Base-by-base conservation (phyloP, 2,888 invertebrate species). In the Synanthedon andrenaeformis region DNA sequence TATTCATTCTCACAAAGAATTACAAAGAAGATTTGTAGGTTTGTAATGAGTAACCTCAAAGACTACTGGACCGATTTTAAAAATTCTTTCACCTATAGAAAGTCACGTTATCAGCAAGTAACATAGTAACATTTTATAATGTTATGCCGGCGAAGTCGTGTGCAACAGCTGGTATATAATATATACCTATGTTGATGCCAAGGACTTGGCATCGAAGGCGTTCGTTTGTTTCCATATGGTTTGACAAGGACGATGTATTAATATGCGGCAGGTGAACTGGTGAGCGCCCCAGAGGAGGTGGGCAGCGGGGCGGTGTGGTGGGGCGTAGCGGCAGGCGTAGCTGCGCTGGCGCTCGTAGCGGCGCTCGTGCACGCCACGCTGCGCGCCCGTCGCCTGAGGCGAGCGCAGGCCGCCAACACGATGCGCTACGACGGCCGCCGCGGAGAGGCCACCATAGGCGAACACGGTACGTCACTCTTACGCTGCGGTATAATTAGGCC, bases 371-470 rank as follows among this genome's bases (percentile, higher is more conserved):
- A 93, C 70, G 74, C 85, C 57, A 83, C 91, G 54, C 70, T 94
- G 52, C 89, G 94, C 35, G 93, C 95, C 75, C 89, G 92, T 51
- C 89, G 94, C 51, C 88, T 95, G 42, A 91, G 94, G 69, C 90
- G 92, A 61, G 93, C 92, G 65, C 95, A 96, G 82, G 93, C 94
- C 41, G 93, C 93, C 10, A 19, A 48, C 45, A 45, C 74, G 93
- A 80, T 82, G 69, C 72, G 83, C 2, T 97, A 97, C 77, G 95
- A 95, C 83, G 93, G 93, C 53, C 89, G 95, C 61, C 92, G 96
- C 52, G 96, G 95, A 51, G 94, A 96, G 63, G 95, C 96, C 49
- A 95, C 95, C 53, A 94, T 96, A 61, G 92, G 92, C 62, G 92
- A 91, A 57, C 88, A 93, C 58, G 93, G 94, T 90, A 79, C 88